Percentiles rank a stretch among this genome's conserved stretches.
These are phyloP conservation scores for Naja naja DNA, from an alignment of 2,113 vertebrate genomes.

Conservation along the genomic window DNA sequence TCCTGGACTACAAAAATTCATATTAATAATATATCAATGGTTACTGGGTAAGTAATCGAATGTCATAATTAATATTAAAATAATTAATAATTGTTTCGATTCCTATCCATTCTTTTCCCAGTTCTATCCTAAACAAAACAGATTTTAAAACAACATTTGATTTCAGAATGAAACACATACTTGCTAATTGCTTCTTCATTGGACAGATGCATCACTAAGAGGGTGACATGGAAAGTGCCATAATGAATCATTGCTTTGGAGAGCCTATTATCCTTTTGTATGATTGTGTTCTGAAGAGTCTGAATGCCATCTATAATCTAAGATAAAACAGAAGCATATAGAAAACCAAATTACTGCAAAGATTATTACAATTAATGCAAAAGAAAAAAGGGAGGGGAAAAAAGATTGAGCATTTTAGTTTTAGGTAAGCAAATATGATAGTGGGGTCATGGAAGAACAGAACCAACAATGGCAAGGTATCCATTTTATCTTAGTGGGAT, in stretches of 20 bases:
- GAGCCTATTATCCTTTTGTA: slow-evolving; percentile 81
- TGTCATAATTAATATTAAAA: background rate
- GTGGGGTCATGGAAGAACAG: background rate
- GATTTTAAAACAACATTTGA: slow-evolving; percentile 7
- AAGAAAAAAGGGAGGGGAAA: slow-evolving; percentile 28
- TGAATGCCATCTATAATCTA: slow-evolving; percentile 80
- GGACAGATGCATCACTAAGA: slow-evolving; percentile 86
- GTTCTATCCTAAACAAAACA: slow-evolving; percentile 11
- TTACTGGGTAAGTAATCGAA: background rate
- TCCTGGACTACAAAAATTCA: background rate
- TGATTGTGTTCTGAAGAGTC: slow-evolving; percentile 78
- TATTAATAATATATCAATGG: background rate
- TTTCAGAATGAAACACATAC: slow-evolving; percentile 73
- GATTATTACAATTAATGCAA: slow-evolving; percentile 36
- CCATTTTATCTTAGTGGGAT: background rate
- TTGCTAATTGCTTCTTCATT: slow-evolving; percentile 81
- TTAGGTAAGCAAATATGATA: background rate
- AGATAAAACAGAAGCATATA: slow-evolving; percentile 24
- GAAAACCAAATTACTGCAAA: slow-evolving; percentile 38
- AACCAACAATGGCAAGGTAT: background rate
- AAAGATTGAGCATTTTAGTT: background rate
- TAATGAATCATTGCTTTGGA: slow-evolving; percentile 79
- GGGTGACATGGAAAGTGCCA: slow-evolving; percentile 87
- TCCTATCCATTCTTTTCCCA: background rate
- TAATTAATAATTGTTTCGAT: background rate